Evolutionary conservation across 2,888 invertebrate genomes (phyloP).

Genomic region (Tridacna crocea): DNA sequence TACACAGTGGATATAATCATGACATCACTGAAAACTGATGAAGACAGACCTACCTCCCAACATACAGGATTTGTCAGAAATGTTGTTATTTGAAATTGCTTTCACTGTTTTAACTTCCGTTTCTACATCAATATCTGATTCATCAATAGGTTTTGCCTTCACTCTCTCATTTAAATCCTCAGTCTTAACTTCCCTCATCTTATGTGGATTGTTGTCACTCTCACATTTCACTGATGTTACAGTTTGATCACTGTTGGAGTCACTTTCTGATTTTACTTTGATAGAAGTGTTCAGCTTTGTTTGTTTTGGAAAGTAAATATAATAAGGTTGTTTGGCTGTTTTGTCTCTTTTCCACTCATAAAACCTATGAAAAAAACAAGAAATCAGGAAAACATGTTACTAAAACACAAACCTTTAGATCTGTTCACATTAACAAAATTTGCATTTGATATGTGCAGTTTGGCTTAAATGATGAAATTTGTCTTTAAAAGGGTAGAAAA

Average conservation of each 20-base stretch:
- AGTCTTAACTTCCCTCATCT: neutral
- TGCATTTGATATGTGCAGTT: no score
- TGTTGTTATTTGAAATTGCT: neutral
- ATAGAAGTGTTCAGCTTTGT: neutral
- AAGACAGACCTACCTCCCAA: neutral
- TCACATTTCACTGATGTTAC: neutral
- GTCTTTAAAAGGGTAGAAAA: no score
- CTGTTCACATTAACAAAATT: no score
- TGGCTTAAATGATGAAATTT: no score
- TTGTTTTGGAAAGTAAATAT: conserved; percentile 88
- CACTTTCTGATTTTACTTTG: neutral
- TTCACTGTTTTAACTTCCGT: neutral
- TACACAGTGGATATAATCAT: no score
- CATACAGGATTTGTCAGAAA: neutral
- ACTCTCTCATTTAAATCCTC: neutral
- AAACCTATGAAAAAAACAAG: conserved; percentile 75
- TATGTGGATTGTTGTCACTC: neutral
- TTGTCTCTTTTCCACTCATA: conserved; percentile 80
- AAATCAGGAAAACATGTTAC: no score
- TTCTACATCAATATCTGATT: neutral
- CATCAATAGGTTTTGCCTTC: neutral
- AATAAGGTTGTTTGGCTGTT: conserved; percentile 89
- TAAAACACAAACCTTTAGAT: no score
- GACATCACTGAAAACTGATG: neutral
- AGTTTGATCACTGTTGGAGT: neutral